A percentile compares a stretch with the other conserved stretches of the same genome.
Evolutionary conservation across 2,888 invertebrate species (phyloP).

Genomic region (Nemoura dubitans): DNA sequence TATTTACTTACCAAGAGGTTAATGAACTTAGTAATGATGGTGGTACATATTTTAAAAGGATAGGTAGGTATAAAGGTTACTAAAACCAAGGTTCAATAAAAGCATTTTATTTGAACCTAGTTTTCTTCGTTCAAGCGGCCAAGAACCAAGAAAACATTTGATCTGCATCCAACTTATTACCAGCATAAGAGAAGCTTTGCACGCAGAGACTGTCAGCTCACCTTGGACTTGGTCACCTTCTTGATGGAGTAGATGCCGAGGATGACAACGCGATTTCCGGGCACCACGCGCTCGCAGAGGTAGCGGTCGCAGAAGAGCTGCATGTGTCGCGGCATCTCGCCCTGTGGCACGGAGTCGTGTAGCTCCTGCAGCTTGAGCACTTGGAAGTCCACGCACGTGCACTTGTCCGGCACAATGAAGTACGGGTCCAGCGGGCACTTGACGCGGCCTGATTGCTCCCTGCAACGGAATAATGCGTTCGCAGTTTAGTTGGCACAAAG

Average conservation of each 20-base stretch:
- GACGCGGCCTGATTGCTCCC: constrained; percentile 90
- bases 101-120: too few relatives aligned
- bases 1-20: too few relatives aligned
- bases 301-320: constrained; percentile 93
- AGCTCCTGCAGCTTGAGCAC: constrained; percentile 96
- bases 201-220: background rate
- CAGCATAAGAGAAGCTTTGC: too few relatives aligned
- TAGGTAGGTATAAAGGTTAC: too few relatives aligned
- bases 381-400: constrained; percentile 97
- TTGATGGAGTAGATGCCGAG: constrained; percentile 97
- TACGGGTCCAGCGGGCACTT: constrained; percentile 98
- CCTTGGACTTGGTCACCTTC: constrained; percentile 70
- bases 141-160: too few relatives aligned
- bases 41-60: too few relatives aligned
- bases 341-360: constrained; percentile 93
- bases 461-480: constrained; percentile 61
- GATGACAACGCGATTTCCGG: constrained; percentile 93
- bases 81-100: too few relatives aligned
- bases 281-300: constrained; percentile 93
- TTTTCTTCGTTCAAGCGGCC: too few relatives aligned
- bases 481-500: too few relatives aligned
- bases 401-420: constrained; percentile 97
- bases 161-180: too few relatives aligned
- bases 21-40: too few relatives aligned
- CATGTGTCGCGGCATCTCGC: constrained; percentile 97